Evolutionary conservation across 2,888 invertebrate species (phyloP).

Genomic region (Mechanitis mazaeus): DNA sequence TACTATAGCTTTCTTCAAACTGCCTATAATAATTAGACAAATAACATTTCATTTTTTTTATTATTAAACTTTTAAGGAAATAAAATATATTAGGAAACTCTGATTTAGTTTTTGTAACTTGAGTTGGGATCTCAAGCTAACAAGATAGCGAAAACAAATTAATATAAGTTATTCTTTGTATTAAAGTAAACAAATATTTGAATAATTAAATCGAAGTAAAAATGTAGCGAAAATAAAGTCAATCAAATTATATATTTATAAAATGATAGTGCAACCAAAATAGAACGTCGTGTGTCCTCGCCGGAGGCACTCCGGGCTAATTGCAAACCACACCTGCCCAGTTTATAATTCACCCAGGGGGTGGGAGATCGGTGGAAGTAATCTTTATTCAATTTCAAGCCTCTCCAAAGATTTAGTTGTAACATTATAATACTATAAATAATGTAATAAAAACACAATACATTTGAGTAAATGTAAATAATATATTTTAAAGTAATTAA

Average conservation of each 20-base stretch:
- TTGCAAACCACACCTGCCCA: slow-evolving; percentile 4
- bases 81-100: too few relatives aligned
- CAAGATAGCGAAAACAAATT: too few relatives aligned
- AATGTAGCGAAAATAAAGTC: background rate
- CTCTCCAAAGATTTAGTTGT: too few relatives aligned
- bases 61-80: too few relatives aligned
- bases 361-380: background rate
- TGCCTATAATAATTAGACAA: too few relatives aligned
- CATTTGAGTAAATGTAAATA: background rate
- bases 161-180: too few relatives aligned
- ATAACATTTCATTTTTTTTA: too few relatives aligned
- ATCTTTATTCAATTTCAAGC: background rate
- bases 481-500: slow-evolving; percentile 4
- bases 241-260: slow-evolving; percentile 1
- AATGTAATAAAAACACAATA: background rate
- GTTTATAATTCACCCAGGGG: background rate
- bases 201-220: background rate
- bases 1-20: too few relatives aligned
- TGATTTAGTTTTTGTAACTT: too few relatives aligned
- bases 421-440: too few relatives aligned
- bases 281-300: background rate
- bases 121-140: too few relatives aligned
- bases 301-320: slow-evolving; percentile 1
- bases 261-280: slow-evolving; percentile 5
- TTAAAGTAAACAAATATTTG: too few relatives aligned